Percentiles rank a stretch among this genome's conserved stretches.
These are phyloP conservation scores for Cuniculus paca DNA, from an alignment of 2,797 vertebrate species.

Conservation along the genomic window DNA sequence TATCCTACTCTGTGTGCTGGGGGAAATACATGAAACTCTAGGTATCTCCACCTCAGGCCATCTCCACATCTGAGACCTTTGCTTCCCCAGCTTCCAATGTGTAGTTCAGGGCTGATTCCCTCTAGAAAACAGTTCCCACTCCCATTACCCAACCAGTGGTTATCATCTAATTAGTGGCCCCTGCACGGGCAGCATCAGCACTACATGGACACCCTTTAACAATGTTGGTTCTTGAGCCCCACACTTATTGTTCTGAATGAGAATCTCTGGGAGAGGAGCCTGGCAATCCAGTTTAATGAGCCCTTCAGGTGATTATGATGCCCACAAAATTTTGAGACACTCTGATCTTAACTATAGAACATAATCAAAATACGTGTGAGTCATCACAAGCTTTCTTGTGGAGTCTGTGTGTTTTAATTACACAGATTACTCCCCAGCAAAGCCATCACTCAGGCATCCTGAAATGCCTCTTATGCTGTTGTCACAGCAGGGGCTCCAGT, in stretches of 20 bases:
- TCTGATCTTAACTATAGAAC: not conserved
- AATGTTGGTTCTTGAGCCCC: not conserved
- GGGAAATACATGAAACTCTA: not conserved
- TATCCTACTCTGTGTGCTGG: not conserved
- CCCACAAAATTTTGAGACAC: conserved; percentile 1
- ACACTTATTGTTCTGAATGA: not conserved
- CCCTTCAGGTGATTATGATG: not conserved
- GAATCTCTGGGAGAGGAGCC: not conserved
- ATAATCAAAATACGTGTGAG: conserved; percentile 6
- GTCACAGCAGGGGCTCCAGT: not conserved
- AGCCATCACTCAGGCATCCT: not conserved
- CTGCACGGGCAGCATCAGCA: not conserved
- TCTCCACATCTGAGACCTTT: not conserved
- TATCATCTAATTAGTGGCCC: not conserved
- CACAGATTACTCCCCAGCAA: not conserved
- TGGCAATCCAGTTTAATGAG: not conserved
- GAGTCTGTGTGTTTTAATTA: conserved; percentile 18
- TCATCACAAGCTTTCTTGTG: not conserved
- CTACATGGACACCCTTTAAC: not conserved
- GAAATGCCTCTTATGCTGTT: not conserved
- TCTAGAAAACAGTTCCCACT: not conserved
- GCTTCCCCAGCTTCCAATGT: not conserved
- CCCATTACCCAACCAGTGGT: not conserved
- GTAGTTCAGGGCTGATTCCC: not conserved
- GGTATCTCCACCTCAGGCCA: not conserved